These are phyloP conservation scores for Origma solitaria DNA, from an alignment of 2,113 vertebrate species.

Conservation along the genomic window DNA sequence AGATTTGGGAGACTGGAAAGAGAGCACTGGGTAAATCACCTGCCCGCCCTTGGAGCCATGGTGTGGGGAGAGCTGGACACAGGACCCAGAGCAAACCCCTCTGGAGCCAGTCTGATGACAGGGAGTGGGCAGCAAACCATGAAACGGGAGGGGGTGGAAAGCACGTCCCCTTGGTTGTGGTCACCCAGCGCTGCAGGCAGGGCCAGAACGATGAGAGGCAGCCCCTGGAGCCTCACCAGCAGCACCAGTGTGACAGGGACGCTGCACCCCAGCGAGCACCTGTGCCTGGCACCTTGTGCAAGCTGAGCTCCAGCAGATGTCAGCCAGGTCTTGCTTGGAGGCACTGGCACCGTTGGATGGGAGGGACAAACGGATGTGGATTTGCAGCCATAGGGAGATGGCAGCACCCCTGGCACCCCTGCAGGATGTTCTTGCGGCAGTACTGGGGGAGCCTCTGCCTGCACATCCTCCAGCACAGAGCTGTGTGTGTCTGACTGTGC, in stretches of 20 bases:
- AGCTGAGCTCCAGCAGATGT: neutral
- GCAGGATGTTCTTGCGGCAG: neutral
- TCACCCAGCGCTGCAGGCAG: neutral
- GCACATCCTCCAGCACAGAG: fast-evolving
- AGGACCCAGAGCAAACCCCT: neutral
- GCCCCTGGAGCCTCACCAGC: neutral
- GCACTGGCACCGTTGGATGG: neutral
- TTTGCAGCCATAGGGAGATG: neutral
- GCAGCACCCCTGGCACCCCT: neutral
- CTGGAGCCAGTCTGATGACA: neutral
- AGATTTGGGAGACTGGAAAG: constrained; percentile 91
- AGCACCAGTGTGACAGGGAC: neutral
- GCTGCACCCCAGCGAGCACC: neutral
- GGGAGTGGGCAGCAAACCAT: neutral
- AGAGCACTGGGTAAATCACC: constrained; percentile 41
- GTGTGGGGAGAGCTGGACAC: neutral
- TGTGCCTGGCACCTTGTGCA: neutral
- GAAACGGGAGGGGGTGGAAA: neutral
- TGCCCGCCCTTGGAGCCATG: neutral
- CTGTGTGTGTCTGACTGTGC: neutral
- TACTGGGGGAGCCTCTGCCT: neutral
- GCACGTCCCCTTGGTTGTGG: neutral
- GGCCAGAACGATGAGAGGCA: neutral
- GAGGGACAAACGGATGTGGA: neutral
- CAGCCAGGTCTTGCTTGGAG: neutral